phyloP scores from a whole-genome alignment of 1,140 invertebrate species.

The Listronotus oregonensis region DNA sequence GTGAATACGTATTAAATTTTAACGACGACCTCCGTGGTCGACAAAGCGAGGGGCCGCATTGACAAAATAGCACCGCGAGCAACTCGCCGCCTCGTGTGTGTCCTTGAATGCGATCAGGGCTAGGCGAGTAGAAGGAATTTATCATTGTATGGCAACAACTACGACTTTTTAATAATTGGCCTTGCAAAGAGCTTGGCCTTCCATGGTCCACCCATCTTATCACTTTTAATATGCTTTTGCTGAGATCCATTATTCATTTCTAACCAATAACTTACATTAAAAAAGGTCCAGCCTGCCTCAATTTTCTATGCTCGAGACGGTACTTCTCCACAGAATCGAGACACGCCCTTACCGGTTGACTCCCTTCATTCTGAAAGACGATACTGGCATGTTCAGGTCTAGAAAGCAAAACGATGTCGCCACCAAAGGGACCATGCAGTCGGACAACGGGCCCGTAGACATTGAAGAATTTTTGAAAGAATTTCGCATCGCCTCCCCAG shows the following conservation, averaged over 20 bases:
- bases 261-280: constrained; percentile 59
- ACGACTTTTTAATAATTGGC: too few species aligned
- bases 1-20: too few species aligned
- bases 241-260: neutral
- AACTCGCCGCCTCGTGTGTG: too few species aligned
- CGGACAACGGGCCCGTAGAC: constrained; percentile 68
- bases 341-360: constrained; percentile 62
- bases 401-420: constrained; percentile 64
- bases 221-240: too few species aligned
- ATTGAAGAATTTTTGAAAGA: constrained; percentile 61
- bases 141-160: too few species aligned
- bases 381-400: constrained; percentile 66
- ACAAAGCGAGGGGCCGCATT: too few species aligned
- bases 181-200: too few species aligned
- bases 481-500: constrained; percentile 49
- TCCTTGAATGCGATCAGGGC: too few species aligned
- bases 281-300: constrained; percentile 61
- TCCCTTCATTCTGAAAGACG: constrained; percentile 64
- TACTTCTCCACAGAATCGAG: constrained; percentile 68
- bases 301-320: constrained; percentile 61
- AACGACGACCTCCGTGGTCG: too few species aligned
- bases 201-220: too few species aligned
- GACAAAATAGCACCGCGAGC: too few species aligned
- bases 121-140: too few species aligned
- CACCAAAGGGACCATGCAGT: constrained; percentile 64